Percentiles rank a stretch among this genome's conserved stretches.
Conservation (phyloP, 2,888 invertebrate genomes). For the Lithosia quadra region DNA sequence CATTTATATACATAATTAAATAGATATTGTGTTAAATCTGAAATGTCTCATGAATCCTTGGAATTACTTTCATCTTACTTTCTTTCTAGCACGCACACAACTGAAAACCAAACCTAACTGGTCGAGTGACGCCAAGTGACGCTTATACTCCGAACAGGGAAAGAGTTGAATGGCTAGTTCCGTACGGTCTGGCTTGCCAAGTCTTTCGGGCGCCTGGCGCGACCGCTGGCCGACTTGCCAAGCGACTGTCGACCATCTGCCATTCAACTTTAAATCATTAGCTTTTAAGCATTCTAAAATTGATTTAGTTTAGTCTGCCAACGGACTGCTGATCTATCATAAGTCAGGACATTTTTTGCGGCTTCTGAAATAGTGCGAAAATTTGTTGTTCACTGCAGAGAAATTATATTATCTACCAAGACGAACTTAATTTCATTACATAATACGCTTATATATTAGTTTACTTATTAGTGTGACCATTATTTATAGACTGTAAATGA, state of each 20-base stretch:
- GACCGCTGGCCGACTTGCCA: constrained; percentile 57
- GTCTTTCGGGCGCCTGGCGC: constrained; percentile 45
- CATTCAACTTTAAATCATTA: constrained; percentile 55
- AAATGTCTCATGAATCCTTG: neutral
- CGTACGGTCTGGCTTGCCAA: constrained; percentile 34
- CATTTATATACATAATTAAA: too few species aligned
- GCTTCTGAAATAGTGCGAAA: constrained; percentile 29
- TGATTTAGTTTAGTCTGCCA: constrained; percentile 56
- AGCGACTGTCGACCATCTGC: constrained; percentile 46
- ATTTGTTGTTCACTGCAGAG: neutral
- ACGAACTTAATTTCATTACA: neutral
- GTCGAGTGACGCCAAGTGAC: neutral
- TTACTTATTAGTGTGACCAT: neutral
- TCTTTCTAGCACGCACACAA: too few species aligned
- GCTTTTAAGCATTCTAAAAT: constrained; percentile 57
- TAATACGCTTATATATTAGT: neutral
- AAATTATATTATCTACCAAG: neutral
- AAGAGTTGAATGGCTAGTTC: constrained; percentile 33
- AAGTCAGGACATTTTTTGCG: constrained; percentile 28
- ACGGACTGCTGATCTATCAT: constrained; percentile 41
- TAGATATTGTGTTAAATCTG: too few species aligned
- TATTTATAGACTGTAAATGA: neutral
- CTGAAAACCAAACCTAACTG: neutral
- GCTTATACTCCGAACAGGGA: constrained; percentile 40
- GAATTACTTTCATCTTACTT: neutral